Evolutionary conservation across 1,140 invertebrate species (phyloP), one percentile per base, ranked within the genome.

Genomic region (Melitaea cinxia): DNA sequence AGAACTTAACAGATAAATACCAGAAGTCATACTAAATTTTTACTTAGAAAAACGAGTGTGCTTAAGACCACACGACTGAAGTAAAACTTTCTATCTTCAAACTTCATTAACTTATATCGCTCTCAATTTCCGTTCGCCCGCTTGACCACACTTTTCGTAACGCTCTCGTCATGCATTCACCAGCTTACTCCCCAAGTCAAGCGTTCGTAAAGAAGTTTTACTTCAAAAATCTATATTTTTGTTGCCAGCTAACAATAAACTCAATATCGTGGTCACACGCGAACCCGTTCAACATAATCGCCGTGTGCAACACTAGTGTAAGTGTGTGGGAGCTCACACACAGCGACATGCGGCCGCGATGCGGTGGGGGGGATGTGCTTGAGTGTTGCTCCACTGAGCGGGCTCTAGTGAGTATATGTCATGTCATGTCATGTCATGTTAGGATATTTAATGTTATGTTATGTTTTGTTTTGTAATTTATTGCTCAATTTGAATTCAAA

Each of bases 321-420:
- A 19, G 72, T 0, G 49, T 56, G 0, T 84, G 76, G 76, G 76
- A 80, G 1, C 52, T 84, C 0, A 67, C 78, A 1, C 65, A 72
- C 4, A 84, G 82, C 33, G 82, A 84, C 14, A 82, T 84, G n/a
- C 56, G 73, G 17, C 69, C 78, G 0, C 56, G 64, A 14, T 60
- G 53, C 24, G 64, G 28, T 4, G 21, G 52, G 2, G 70, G 63
- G 1, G 55, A 54, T 5, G 61, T 70, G 0, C 70, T 64, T 0
- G 19, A 47, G 7, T 47, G 42, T 7, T 55, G 52, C 35, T 10
- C 52, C 2, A 47, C 50, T 12, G 53, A 33, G 12, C 35, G 60
- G 21, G 33, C 37, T 47, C 33, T 63, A 24, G 60, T 63, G 21
- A 39, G 39, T 45, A 21, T 47, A n/a, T 30, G 6, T 14, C 7